Evolutionary conservation across 2,888 invertebrate species (phyloP).

Genomic region (Mantis religiosa): DNA sequence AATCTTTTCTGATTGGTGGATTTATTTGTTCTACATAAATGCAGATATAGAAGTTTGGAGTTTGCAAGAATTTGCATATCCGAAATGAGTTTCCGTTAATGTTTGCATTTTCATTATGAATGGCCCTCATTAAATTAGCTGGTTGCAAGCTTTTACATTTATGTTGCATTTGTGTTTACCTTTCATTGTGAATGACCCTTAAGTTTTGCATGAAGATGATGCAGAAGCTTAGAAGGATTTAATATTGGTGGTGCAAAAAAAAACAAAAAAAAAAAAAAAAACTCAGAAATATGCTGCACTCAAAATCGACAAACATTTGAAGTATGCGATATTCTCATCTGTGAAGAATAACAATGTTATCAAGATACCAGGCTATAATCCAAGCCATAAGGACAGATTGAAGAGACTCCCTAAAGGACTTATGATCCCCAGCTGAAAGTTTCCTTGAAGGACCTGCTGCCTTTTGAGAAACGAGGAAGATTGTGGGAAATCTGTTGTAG

Average conservation of each 20-base stretch:
- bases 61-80: no score
- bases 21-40: no score
- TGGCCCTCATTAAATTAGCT: no score
- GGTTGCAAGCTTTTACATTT: no score
- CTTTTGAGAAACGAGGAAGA: background rate
- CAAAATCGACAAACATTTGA: background rate
- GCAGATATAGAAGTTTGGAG: no score
- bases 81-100: no score
- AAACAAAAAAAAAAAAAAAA: no score
- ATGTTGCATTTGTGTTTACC: no score
- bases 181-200: no score
- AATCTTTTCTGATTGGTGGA: no score
- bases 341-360: background rate
- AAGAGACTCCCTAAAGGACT: background rate
- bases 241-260: background rate
- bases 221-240: background rate
- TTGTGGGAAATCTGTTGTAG: background rate
- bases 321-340: background rate
- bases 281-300: background rate
- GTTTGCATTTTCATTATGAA: no score
- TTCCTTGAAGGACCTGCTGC: background rate
- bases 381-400: background rate
- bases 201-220: no score
- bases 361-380: background rate
- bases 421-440: background rate